Evolutionary conservation across 2,797 vertebrate genomes (phyloP).

Genomic region (Serranus cabrilla): DNA sequence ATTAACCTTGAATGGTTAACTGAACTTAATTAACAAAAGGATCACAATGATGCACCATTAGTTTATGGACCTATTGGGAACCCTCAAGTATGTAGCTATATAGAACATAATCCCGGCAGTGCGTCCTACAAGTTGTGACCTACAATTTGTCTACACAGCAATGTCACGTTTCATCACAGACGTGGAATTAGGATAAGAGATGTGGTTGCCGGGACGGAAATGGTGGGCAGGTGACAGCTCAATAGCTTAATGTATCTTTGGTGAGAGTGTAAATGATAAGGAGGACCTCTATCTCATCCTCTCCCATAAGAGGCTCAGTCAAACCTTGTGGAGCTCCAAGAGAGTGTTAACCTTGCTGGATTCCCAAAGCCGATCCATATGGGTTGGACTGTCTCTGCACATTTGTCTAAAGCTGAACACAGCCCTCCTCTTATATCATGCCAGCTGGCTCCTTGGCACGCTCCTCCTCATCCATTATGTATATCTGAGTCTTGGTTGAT

Average conservation of each 20-base stretch:
- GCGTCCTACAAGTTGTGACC: conserved; percentile 37
- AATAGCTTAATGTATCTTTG: conserved; percentile 50
- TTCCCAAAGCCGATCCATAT: conserved; percentile 62
- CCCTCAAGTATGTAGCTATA: conserved; percentile 20
- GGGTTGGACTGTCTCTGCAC: conserved; percentile 64
- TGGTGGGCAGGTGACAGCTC: conserved; percentile 45
- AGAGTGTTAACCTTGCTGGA: conserved; percentile 68
- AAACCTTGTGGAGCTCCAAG: conserved; percentile 47
- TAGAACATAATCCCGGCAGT: conserved; percentile 37
- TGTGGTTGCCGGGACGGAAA: conserved; percentile 28
- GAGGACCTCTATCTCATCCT: conserved; percentile 47
- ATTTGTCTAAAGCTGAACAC: conserved; percentile 73
- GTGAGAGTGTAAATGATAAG: conserved; percentile 48
- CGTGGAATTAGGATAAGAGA: conserved; percentile 28
- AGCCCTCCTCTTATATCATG: conserved; percentile 71
- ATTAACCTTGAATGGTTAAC: conserved; percentile 49
- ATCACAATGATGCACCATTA: conserved; percentile 29
- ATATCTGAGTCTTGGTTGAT: conserved; percentile 74
- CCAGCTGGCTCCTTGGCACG: conserved; percentile 73
- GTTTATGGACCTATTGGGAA: conserved; percentile 43
- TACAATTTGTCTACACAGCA: conserved; percentile 43
- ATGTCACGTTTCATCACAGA: conserved; percentile 26
- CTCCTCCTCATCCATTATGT: conserved; percentile 78
- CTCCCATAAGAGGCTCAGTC: conserved; percentile 56
- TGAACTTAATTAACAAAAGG: conserved; percentile 37